Conservation (phyloP, 2,888 invertebrate genomes). For the Cataglyphis livida region DNA sequence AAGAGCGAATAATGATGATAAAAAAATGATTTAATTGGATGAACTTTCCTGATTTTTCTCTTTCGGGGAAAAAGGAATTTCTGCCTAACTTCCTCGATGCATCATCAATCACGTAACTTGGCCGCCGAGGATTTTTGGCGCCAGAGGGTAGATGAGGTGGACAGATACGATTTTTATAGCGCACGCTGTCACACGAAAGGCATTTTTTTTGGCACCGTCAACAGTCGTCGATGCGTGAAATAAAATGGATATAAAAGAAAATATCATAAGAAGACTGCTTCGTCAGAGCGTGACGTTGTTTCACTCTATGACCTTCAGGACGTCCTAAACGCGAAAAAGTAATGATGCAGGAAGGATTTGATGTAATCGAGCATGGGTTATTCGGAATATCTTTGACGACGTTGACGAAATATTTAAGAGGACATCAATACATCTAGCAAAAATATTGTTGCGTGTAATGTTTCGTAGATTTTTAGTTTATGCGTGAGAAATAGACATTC, state of each 20-base stretch:
- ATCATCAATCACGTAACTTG: constrained; percentile 48
- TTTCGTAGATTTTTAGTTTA: background rate
- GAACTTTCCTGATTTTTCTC: background rate
- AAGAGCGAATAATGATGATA: background rate
- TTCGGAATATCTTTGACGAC: background rate
- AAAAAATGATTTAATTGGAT: constrained; percentile 6
- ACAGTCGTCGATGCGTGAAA: constrained; percentile 30
- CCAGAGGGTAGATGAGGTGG: constrained; percentile 23
- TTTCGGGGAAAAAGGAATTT: background rate
- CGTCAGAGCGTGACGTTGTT: background rate
- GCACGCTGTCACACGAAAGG: constrained; percentile 23
- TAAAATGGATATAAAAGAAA: constrained; percentile 28
- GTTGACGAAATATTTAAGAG: constrained; percentile 2
- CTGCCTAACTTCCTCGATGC: constrained; percentile 4
- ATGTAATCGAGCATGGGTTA: constrained; percentile 30
- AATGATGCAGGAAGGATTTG: constrained; percentile 1
- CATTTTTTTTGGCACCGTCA: constrained; percentile 22
- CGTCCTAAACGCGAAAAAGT: constrained; percentile 1
- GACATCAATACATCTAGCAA: background rate
- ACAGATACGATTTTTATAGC: constrained; percentile 44
- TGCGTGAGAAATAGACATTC: background rate
- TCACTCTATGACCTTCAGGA: background rate
- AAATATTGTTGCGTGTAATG: background rate
- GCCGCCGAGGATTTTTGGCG: constrained; percentile 28
- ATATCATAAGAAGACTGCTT: constrained; percentile 23